Evolutionary conservation across 2,888 invertebrate genomes (phyloP).

Genomic region (Priocnemis perturbator): DNA sequence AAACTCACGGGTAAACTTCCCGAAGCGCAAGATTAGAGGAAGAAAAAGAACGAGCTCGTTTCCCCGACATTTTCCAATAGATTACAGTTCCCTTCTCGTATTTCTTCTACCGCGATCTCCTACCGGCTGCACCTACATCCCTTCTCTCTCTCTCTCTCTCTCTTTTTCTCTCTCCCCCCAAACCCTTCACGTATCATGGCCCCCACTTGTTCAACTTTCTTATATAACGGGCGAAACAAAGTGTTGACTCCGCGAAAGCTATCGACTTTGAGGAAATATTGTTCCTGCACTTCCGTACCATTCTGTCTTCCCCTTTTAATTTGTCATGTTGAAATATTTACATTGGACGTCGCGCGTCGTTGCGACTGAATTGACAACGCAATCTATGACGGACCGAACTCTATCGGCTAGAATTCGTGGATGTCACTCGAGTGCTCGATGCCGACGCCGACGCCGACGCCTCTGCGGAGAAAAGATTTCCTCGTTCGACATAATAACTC

Average conservation of each 20-base stretch:
- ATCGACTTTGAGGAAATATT: slow-evolving; percentile 52
- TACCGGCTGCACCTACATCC: too few species aligned
- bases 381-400: too few species aligned
- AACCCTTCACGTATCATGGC: slow-evolving; percentile 13
- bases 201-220: slow-evolving; percentile 50
- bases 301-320: slow-evolving; percentile 21
- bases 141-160: neutral
- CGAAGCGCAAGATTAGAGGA: slow-evolving; percentile 35
- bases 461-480: too few species aligned
- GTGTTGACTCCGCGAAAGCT: slow-evolving; percentile 26
- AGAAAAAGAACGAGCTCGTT: slow-evolving; percentile 36
- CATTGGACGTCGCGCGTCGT: slow-evolving; percentile 26
- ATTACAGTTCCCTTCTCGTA: slow-evolving; percentile 40
- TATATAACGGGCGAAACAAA: slow-evolving; percentile 46
- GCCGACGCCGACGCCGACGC: too few species aligned
- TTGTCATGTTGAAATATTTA: slow-evolving; percentile 39
- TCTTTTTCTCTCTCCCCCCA: neutral
- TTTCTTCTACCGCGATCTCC: slow-evolving; percentile 26
- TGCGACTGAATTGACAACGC: neutral
- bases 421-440: too few species aligned
- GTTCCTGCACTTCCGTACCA: slow-evolving; percentile 20
- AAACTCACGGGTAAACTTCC: slow-evolving; percentile 24
- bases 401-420: too few species aligned
- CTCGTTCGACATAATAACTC: too few species aligned
- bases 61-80: slow-evolving; percentile 32